A percentile compares a stretch with the other conserved stretches of the same genome.
These are phyloP conservation scores for Stichodactyla mertensii DNA, from an alignment of 64 coral and sea anemone species.

Conservation along the genomic window DNA sequence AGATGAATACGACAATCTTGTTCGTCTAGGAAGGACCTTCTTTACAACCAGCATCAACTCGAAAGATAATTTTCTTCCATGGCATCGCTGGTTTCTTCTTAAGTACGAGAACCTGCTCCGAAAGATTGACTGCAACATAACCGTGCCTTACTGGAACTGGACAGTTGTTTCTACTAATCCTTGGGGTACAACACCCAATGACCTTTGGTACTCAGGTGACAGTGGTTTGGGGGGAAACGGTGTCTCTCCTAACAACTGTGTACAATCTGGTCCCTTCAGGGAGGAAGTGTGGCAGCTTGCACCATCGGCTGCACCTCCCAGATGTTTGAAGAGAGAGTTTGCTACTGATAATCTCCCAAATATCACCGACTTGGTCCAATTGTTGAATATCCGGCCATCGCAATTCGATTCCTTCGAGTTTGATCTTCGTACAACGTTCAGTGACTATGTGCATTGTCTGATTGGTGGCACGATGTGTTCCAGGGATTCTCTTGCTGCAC, in stretches of 20 bases:
- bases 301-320: background rate
- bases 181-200: background rate
- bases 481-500: constrained; percentile 10
- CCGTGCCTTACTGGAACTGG: constrained; percentile 24
- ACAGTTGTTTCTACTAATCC: constrained; percentile 5
- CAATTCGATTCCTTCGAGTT: constrained; percentile 2
- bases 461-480: constrained; percentile 50
- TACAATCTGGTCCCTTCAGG: constrained; percentile 37
- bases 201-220: background rate
- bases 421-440: background rate
- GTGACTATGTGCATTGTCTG: background rate
- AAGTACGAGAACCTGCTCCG: constrained; percentile 37
- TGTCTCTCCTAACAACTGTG: constrained; percentile 18
- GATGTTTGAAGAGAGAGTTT: constrained; percentile 2
- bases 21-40: background rate
- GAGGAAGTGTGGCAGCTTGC: background rate
- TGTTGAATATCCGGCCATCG: background rate
- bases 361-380: background rate
- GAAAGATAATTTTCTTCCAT: constrained; percentile 44
- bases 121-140: background rate
- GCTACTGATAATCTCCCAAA: background rate
- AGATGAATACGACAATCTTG: background rate
- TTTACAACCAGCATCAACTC: background rate
- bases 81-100: constrained; percentile 73
- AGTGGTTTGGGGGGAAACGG: constrained; percentile 10